These are phyloP conservation scores for Itoplectis maculator DNA, from an alignment of 2,888 invertebrate species.

Conservation along the genomic window DNA sequence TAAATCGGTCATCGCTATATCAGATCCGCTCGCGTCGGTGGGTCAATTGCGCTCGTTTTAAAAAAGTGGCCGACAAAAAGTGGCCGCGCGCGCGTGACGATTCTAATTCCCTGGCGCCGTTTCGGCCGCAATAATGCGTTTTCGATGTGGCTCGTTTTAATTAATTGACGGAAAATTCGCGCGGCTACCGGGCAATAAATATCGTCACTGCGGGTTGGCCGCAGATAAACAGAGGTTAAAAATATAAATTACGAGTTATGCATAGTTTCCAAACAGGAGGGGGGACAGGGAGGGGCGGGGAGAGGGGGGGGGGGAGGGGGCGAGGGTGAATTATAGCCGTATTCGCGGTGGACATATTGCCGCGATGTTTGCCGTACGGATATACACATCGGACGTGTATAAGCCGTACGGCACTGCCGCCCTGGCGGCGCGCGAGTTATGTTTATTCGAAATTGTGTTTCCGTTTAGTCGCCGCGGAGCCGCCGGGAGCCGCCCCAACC, in stretches of 20 bases:
- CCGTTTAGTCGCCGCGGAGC: constrained; percentile 37
- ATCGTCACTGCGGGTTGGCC: constrained; percentile 16
- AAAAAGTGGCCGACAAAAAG: no score
- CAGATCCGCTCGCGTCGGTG: no score
- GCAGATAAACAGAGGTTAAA: constrained; percentile 31
- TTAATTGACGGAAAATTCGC: constrained; percentile 33
- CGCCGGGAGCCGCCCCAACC: constrained; percentile 12
- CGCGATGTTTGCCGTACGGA: constrained; percentile 9
- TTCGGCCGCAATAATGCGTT: neutral
- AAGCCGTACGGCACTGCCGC: neutral
- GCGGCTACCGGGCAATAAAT: constrained; percentile 1
- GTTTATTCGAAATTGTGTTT: constrained; percentile 63
- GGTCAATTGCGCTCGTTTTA: no score
- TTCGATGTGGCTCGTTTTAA: neutral
- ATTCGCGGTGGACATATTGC: constrained; percentile 36
- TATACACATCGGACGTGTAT: constrained; percentile 18
- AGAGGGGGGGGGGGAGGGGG: no score
- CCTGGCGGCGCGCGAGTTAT: constrained; percentile 44
- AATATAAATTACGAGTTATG: constrained; percentile 32
- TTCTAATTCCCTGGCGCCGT: neutral
- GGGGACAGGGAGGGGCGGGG: no score
- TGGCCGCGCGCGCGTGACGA: neutral
- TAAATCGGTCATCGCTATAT: no score
- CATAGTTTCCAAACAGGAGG: neutral
- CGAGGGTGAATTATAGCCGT: constrained; percentile 14